A percentile compares a stretch with the other conserved stretches of the same genome.
phyloP scores from a whole-genome alignment of 2,797 vertebrate genomes.

The Acridotheres tristis region DNA sequence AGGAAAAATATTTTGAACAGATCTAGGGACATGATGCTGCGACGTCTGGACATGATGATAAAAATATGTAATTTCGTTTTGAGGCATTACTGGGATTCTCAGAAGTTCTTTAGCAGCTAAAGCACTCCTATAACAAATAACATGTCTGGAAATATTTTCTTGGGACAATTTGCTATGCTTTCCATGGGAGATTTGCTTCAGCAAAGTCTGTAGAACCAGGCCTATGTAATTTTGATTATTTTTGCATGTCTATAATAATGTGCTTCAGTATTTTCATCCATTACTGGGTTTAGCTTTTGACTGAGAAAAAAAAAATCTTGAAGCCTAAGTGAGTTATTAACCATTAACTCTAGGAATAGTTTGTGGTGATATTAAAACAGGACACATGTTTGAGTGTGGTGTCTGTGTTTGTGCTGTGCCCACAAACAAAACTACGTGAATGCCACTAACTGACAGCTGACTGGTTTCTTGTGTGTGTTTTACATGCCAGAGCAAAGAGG shows the following conservation, averaged over 20 bases:
- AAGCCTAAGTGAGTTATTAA: slow-evolving; percentile 67
- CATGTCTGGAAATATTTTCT: background rate
- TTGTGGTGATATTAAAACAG: slow-evolving; percentile 70
- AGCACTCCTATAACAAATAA: slow-evolving; percentile 8
- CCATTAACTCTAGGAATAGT: slow-evolving; percentile 65
- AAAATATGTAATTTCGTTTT: slow-evolving; percentile 45
- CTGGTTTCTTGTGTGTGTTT: slow-evolving; percentile 62
- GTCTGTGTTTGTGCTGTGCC: slow-evolving; percentile 72
- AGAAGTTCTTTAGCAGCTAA: slow-evolving; percentile 21
- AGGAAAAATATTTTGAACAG: slow-evolving; percentile 43
- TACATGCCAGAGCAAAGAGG: slow-evolving; percentile 68
- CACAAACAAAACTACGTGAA: slow-evolving; percentile 71
- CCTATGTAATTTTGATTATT: slow-evolving; percentile 20
- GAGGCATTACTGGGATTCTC: background rate
- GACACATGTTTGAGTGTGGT: slow-evolving; percentile 71
- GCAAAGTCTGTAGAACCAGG: background rate
- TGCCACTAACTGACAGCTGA: slow-evolving; percentile 70
- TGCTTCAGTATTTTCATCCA: slow-evolving; percentile 57
- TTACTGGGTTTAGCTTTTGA: slow-evolving; percentile 53
- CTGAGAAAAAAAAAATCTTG: slow-evolving; percentile 13
- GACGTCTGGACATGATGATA: slow-evolving; percentile 5
- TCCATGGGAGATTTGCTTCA: slow-evolving; percentile 11
- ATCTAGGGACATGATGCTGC: slow-evolving; percentile 4
- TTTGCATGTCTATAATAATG: slow-evolving; percentile 41
- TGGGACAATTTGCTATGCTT: slow-evolving; percentile 1